Conservation (phyloP, 1,140 invertebrate genomes). For the Trichonephila clavata region DNA sequence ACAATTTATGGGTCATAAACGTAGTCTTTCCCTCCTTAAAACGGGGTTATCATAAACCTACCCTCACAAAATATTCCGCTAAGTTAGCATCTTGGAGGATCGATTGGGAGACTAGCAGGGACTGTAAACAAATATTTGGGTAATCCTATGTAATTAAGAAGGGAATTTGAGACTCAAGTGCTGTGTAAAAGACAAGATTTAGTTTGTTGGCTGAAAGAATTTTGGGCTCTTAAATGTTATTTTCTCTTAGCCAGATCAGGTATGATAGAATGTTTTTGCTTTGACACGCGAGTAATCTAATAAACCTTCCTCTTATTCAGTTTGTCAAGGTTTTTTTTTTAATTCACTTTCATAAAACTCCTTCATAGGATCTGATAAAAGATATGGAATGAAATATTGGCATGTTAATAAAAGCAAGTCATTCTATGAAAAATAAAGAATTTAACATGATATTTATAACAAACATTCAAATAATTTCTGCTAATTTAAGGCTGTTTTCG, state of each 20-base stretch:
- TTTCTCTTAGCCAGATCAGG: background rate
- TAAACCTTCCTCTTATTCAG: too few species aligned
- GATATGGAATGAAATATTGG: too few species aligned
- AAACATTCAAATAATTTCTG: too few species aligned
- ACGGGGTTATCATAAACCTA: slow-evolving; percentile 71
- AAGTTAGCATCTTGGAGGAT: slow-evolving; percentile 44
- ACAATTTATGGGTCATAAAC: slow-evolving; percentile 73
- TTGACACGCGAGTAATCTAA: too few species aligned
- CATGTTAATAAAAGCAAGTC: too few species aligned
- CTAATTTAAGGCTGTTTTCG: too few species aligned
- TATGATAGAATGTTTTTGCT: too few species aligned
- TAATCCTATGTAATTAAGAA: slow-evolving; percentile 53
- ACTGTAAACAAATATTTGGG: slow-evolving; percentile 70
- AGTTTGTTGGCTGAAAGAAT: background rate
- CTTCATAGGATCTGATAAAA: too few species aligned
- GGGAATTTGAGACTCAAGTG: slow-evolving; percentile 38
- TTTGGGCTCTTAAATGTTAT: background rate
- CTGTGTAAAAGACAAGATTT: background rate
- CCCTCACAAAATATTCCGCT: slow-evolving; percentile 66
- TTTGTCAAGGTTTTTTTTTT: too few species aligned
- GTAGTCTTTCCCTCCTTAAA: slow-evolving; percentile 65
- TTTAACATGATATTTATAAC: too few species aligned
- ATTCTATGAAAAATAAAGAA: too few species aligned
- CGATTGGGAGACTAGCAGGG: slow-evolving; percentile 34
- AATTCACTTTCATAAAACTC: too few species aligned